Percentiles rank a stretch among this genome's conserved stretches.
Conservation (phyloP, 1,140 invertebrate species). For the Ladona fulva region DNA sequence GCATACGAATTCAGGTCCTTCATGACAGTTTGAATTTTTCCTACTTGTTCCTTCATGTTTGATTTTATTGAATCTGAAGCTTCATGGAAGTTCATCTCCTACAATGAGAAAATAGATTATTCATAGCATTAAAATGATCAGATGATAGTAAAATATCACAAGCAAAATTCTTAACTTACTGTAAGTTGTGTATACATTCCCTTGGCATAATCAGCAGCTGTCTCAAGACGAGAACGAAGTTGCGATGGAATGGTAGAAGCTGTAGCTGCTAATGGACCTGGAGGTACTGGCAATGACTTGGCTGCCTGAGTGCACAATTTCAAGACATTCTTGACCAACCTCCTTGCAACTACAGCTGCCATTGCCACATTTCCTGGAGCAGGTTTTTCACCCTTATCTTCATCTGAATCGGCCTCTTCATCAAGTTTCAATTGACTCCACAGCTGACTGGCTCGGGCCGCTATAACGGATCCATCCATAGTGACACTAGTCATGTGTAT, state of each 20-base stretch:
- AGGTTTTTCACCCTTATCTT: neutral
- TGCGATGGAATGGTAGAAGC: neutral
- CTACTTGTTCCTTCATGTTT: neutral
- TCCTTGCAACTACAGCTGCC: neutral
- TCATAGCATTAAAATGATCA: neutral
- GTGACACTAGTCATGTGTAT: neutral
- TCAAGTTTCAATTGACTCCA: neutral
- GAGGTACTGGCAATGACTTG: neutral
- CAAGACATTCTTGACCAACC: neutral
- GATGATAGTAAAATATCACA: neutral
- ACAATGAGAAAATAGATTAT: neutral
- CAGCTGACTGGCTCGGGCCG: neutral
- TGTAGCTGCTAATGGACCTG: neutral
- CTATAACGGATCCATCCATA: neutral
- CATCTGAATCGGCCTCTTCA: neutral
- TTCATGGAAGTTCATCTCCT: neutral
- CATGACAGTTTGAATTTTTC: neutral
- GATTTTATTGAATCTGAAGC: neutral
- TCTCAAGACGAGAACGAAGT: neutral
- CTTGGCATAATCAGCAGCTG: neutral
- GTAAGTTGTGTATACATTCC: neutral
- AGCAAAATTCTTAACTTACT: neutral
- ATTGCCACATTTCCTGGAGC: neutral
- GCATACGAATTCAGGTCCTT: neutral
- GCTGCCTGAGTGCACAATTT: neutral